Evolutionary conservation across 2,113 vertebrate species (phyloP).

Genomic region (Seriola rivoliana): DNA sequence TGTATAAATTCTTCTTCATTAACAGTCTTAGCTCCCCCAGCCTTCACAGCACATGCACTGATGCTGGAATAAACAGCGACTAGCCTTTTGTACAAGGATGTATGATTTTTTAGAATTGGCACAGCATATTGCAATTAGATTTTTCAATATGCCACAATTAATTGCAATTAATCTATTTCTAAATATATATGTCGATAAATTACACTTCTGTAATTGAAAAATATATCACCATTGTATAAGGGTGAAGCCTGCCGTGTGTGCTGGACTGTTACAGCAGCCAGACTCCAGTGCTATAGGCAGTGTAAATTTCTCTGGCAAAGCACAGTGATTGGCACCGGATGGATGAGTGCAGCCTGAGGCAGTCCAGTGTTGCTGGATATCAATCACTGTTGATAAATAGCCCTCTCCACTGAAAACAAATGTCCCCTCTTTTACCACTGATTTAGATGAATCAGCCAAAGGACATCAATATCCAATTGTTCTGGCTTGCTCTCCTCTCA

Average conservation of each 20-base stretch:
- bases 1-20: neutral
- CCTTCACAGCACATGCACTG: neutral
- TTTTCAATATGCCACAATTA: neutral
- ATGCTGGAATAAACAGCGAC: neutral
- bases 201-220: neutral
- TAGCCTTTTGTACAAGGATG: neutral
- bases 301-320: constrained; percentile 67
- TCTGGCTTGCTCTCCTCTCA: constrained; percentile 46
- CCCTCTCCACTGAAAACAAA: constrained; percentile 73
- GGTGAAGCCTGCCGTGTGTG: constrained; percentile 9
- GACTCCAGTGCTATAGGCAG: constrained; percentile 38
- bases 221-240: neutral
- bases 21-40: neutral
- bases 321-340: constrained; percentile 73
- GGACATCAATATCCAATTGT: constrained; percentile 69
- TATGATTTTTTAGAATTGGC: neutral
- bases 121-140: neutral
- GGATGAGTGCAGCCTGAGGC: constrained; percentile 71
- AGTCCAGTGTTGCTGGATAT: constrained; percentile 71
- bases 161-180: neutral
- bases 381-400: constrained; percentile 77
- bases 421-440: constrained; percentile 69
- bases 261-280: constrained; percentile 15
- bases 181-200: neutral
- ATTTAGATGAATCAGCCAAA: constrained; percentile 77